phyloP scores from a whole-genome alignment of 2,888 invertebrate species.

The Cryptophagus acutangulus region DNA sequence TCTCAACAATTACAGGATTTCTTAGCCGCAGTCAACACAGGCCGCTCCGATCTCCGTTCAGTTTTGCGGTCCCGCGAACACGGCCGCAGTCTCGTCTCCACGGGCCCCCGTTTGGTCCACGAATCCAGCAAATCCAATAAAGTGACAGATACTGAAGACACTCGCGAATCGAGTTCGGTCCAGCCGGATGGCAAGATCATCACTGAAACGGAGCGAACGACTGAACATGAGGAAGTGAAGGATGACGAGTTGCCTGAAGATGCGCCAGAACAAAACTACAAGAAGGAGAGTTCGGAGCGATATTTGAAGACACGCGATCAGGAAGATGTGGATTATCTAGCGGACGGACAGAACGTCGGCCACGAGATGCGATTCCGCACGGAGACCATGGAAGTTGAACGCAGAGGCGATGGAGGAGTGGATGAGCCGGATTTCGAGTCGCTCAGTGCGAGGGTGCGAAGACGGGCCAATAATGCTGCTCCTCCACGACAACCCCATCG shows the following conservation, averaged over 20 bases:
- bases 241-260: conserved; percentile 73
- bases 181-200: conserved; percentile 79
- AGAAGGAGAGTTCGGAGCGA: conserved; percentile 49
- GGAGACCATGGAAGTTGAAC: conserved; percentile 76
- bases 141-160: conserved; percentile 82
- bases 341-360: conserved; percentile 73
- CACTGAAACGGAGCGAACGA: conserved; percentile 77
- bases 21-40: conserved; percentile 64
- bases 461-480: conserved; percentile 38
- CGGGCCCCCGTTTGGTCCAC: conserved; percentile 65
- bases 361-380: conserved; percentile 78
- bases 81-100: conserved; percentile 58
- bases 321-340: conserved; percentile 76
- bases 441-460: conserved; percentile 67
- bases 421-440: conserved; percentile 76
- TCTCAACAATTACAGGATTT: conserved; percentile 74
- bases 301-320: conserved; percentile 73
- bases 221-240: conserved; percentile 77
- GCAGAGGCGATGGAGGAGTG: conserved; percentile 59
- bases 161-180: conserved; percentile 68
- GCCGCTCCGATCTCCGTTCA: conserved; percentile 64
- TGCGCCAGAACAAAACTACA: conserved; percentile 48
- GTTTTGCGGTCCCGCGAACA: conserved; percentile 55
- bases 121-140: conserved; percentile 73
- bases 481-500: conserved; percentile 48